phyloP scores from a whole-genome alignment of 2,888 invertebrate genomes.

The Brassicogethes aeneus region DNA sequence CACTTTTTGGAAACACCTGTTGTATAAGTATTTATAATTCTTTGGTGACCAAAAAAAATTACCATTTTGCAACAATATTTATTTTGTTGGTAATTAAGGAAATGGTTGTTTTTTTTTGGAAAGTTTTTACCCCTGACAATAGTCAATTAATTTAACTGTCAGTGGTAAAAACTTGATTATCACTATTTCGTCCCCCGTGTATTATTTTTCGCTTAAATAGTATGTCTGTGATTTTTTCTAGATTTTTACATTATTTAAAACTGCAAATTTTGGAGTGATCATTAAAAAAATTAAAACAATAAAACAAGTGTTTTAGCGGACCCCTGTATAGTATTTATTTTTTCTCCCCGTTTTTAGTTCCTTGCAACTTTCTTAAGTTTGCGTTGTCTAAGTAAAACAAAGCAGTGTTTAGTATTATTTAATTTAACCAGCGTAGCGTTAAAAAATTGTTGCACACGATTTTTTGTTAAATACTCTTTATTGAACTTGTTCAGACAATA shows the following conservation, averaged over 20 bases:
- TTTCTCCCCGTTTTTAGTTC: background rate
- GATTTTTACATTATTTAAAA: constrained; percentile 15
- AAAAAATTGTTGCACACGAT: background rate
- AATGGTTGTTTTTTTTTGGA: background rate
- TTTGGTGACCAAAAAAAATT: background rate
- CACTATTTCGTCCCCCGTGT: background rate
- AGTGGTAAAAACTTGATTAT: background rate
- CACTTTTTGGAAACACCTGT: background rate
- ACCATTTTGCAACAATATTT: background rate
- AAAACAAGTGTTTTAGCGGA: too few relatives aligned
- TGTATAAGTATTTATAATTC: too few relatives aligned
- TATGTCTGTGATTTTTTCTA: constrained; percentile 15
- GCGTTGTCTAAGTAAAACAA: background rate
- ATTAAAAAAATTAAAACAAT: constrained; percentile 23
- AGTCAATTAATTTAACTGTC: background rate
- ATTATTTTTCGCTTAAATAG: background rate
- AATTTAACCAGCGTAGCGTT: background rate
- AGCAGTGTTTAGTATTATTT: background rate
- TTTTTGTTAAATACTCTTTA: background rate
- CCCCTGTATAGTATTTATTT: background rate
- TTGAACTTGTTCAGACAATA: background rate
- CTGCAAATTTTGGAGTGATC: constrained; percentile 21
- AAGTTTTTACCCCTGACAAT: background rate
- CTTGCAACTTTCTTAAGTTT: background rate
- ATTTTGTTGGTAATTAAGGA: background rate